Evolutionary conservation across 1,140 invertebrate species (phyloP), one percentile per base, ranked within the genome.

Genomic region (Pentalonia nigronervosa): DNA sequence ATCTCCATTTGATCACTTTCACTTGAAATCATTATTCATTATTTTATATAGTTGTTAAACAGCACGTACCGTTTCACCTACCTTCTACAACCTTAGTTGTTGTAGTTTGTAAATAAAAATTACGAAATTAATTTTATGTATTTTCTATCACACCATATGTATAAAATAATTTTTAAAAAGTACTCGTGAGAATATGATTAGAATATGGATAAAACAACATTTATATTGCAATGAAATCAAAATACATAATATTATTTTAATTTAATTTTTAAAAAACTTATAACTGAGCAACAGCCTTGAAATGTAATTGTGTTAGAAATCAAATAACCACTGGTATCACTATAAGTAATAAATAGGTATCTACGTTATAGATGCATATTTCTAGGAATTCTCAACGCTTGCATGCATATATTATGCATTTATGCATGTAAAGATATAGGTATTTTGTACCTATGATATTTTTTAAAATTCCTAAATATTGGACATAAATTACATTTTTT

Each of bases 51-150:
- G 88, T 50, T 89, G 48, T n/a, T 30, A 41, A 86, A 86, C 84
- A 90, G 56, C 89, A 90, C 89, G 89, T 90, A 90, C 89, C 89
- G 53, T 90, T 89, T 90, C 89, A 90, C 89, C 41, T 67, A n/a
- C 23, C 53, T 56, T 89, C 48, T 89, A 53, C n/a, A 88, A 88
- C 87, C 48, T 23, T 41, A 89, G 45, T 47, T 56, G 56, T 60
- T 67, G 30, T 20, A 76, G n/a, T 76, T 76, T n/a, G 21, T 89
- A 89, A 53, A 89, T 89, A 89, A 89, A 36, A 2, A 21, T 89
- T 89, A 23, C 56, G 25, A 47, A 60, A 67, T 41, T 90, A 45
- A 60, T 90, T 30, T n/a, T 34, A 88, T 41, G 36, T 67, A 36
- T 84, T 45, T 41, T 45, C 25, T 45, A 84, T 21, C 21, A 83